Evolutionary conservation across 2,888 invertebrate species (phyloP).

Genomic region (Mythimna impura): DNA sequence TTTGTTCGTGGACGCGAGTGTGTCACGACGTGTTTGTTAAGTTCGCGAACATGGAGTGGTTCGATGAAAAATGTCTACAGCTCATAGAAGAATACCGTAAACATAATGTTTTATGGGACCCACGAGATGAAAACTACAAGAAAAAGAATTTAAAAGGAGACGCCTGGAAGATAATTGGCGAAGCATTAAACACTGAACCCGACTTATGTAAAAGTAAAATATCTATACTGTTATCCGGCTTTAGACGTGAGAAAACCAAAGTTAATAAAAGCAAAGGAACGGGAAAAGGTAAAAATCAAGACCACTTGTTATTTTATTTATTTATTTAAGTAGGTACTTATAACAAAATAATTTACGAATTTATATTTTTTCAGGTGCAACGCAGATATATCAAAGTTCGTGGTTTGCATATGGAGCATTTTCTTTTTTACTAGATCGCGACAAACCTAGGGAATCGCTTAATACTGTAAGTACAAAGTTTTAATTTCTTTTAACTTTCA

Average conservation of each 20-base stretch:
- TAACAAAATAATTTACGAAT: conserved; percentile 15
- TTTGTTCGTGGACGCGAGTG: conserved; percentile 41
- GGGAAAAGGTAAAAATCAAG: conserved; percentile 10
- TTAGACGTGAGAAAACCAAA: conserved; percentile 26
- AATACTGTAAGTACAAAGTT: conserved; percentile 14
- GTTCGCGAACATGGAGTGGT: conserved; percentile 51
- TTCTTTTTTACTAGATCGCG: conserved; percentile 20
- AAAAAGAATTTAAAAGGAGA: conserved; percentile 22
- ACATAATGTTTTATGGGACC: conserved; percentile 44
- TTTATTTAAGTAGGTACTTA: conserved; percentile 14
- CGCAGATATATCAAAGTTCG: conserved; percentile 16
- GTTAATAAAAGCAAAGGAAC: conserved; percentile 4
- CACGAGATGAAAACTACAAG: conserved; percentile 44
- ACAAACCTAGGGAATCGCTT: conserved; percentile 26
- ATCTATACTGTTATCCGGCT: conserved; percentile 42
- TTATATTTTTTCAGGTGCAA: conserved; percentile 17
- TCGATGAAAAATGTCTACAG: conserved; percentile 39
- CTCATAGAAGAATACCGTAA: conserved; percentile 41
- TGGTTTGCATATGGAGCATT: conserved; percentile 21
- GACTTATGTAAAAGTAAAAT: conserved; percentile 44
- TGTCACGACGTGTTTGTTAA: conserved; percentile 39
- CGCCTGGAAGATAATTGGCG: conserved; percentile 41
- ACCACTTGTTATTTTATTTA: conserved; percentile 17
- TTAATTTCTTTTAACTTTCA: conserved; percentile 12
- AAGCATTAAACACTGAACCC: conserved; percentile 28